Conservation (phyloP, 2,888 invertebrate genomes). For the Conchocele bisecta region DNA sequence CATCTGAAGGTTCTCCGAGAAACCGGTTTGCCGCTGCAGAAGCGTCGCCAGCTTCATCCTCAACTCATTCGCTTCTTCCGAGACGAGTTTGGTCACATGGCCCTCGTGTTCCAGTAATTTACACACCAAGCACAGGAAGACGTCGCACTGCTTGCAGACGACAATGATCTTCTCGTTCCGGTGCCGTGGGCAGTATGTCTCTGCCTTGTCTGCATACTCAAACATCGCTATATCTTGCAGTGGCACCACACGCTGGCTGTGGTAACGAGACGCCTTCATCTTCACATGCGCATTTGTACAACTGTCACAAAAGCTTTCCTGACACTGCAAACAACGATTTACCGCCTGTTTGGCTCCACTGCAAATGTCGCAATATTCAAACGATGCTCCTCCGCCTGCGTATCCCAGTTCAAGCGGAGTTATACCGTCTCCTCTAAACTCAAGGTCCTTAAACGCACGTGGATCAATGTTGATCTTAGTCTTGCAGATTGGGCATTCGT, state of each 20-base stretch:
- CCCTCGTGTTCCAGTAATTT: slow-evolving; percentile 44
- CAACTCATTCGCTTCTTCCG: slow-evolving; percentile 41
- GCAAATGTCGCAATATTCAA: slow-evolving; percentile 42
- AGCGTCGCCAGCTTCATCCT: slow-evolving; percentile 24
- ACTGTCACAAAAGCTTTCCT: slow-evolving; percentile 42
- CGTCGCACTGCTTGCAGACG: slow-evolving; percentile 41
- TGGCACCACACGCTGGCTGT: slow-evolving; percentile 45
- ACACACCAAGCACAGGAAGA: slow-evolving; percentile 39
- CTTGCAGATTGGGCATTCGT: slow-evolving; percentile 46
- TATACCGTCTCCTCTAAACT: not conserved
- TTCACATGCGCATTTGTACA: slow-evolving; percentile 50
- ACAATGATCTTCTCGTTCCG: slow-evolving; percentile 42
- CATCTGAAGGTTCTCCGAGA: slow-evolving; percentile 32
- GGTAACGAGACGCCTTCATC: slow-evolving; percentile 52
- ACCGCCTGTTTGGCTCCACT: slow-evolving; percentile 23
- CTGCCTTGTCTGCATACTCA: not conserved
- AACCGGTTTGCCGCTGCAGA: slow-evolving; percentile 32
- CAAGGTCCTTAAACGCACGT: not conserved
- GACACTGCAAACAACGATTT: slow-evolving; percentile 44
- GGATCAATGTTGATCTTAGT: slow-evolving; percentile 19
- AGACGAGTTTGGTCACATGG: slow-evolving; percentile 48
- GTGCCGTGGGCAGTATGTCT: slow-evolving; percentile 38
- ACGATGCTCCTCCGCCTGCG: not conserved
- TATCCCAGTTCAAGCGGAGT: not conserved
- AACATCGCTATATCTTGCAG: slow-evolving; percentile 4